Evolutionary conservation across 2,888 invertebrate genomes (phyloP).

Genomic region (Ichneumoninae sp.): DNA sequence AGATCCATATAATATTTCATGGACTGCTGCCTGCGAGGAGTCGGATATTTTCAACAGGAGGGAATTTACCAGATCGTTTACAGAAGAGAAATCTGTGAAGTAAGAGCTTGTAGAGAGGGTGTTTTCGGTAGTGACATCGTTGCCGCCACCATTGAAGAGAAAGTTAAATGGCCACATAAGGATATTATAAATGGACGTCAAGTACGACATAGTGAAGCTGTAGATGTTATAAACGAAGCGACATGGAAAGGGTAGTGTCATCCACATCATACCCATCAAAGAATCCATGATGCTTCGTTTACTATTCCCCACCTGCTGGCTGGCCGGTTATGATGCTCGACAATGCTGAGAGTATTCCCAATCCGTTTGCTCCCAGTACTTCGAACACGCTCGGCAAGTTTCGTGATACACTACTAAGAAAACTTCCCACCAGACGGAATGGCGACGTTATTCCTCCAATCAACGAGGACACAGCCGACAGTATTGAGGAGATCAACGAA

Average conservation of each 20-base stretch:
- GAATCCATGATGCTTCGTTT: conserved; percentile 39
- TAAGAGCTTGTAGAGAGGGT: conserved; percentile 20
- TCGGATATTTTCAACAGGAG: conserved; percentile 57
- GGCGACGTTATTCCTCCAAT: background rate
- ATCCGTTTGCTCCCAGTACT: background rate
- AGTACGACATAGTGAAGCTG: background rate
- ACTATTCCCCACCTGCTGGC: background rate
- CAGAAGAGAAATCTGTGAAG: conserved; percentile 33
- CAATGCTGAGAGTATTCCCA: background rate
- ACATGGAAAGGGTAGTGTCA: conserved; percentile 17
- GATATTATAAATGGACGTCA: conserved; percentile 14
- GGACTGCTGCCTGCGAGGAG: conserved; percentile 37
- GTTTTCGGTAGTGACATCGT: background rate
- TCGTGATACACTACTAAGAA: background rate
- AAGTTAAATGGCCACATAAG: conserved; percentile 14
- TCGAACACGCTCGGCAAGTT: background rate
- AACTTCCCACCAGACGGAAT: background rate
- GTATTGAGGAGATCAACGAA: background rate
- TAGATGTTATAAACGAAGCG: conserved; percentile 23
- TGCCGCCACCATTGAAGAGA: conserved; percentile 1
- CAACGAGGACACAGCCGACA: background rate
- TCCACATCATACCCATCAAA: conserved; percentile 49
- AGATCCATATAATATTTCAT: background rate
- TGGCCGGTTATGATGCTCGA: background rate
- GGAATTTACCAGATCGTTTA: conserved; percentile 38